Base-by-base conservation (phyloP, 2,113 vertebrate species). In the Leptosomus discolor region DNA sequence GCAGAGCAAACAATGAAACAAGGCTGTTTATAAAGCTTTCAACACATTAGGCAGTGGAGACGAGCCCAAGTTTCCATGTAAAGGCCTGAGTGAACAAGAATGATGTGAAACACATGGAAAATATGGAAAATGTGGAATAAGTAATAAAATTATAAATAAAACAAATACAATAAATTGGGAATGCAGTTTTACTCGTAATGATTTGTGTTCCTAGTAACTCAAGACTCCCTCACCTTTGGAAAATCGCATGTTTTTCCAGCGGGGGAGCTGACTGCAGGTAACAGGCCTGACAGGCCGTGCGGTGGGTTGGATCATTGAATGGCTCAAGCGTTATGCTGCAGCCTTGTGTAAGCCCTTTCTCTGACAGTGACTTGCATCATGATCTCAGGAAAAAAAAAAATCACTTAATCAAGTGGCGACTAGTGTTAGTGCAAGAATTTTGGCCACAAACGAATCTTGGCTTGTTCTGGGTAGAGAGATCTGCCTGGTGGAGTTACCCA, bases 61-160 rank as follows among this genome's bases (percentile, higher is more conserved):
- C 46, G 86, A 97, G 81, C 81, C 94, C 95, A 96, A n/a, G 78
- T 96, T 97, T 97, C 94, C 88, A 76, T 0, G 18, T 56, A 4
- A 57, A 65, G 86, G 67, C 79, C 92, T 9, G 63, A 85, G n/a
- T 15, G 45, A 94, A 97, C 57, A n/a, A 85, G 92, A 75, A 78
- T 91, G 96, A 96, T 45, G 88, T 41, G 51, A 97, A 96, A 53
- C 94, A 37, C 94, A 92, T n/a, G 97, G 98, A 98, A 97, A 98
- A 98, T 96, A 98, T 78, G 97, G 98, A 98, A 97, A 98, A 95
- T 96, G 94, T 94, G 95, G 97, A 97, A 76, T 96, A 97, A 97
- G 97, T 83, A 87, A 96, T 98, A 98, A 98, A 98, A 98, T 97
- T 93, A 97, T 97, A 98, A 98, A 98, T 98, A 98, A 98, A 98